Conservation (phyloP, 2,797 vertebrate species). For the Avahi laniger region DNA sequence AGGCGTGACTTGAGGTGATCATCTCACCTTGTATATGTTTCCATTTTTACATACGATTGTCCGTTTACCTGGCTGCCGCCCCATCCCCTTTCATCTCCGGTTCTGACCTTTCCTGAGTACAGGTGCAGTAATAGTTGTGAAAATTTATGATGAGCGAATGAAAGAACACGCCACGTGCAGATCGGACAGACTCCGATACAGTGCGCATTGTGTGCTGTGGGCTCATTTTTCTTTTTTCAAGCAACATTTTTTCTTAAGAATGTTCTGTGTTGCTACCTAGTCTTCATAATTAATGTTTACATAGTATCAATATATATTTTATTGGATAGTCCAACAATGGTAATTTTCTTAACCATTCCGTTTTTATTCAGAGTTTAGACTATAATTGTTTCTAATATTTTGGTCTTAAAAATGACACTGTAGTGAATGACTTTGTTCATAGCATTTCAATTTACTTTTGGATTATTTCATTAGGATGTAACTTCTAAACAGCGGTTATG, state of each 20-base stretch:
- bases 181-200: not conserved
- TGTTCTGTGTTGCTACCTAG: not conserved
- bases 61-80: not conserved
- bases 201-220: too few species aligned
- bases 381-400: not conserved
- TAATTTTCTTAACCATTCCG: constrained; percentile 15
- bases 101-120: not conserved
- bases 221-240: not conserved
- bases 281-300: not conserved
- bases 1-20: not conserved
- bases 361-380: not conserved
- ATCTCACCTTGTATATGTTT: not conserved
- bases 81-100: not conserved
- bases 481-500: not conserved
- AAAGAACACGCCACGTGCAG: not conserved
- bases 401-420: not conserved
- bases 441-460: constrained; percentile 13
- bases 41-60: not conserved
- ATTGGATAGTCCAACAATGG: not conserved
- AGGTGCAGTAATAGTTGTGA: not conserved
- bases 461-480: not conserved
- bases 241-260: not conserved
- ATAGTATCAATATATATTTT: not conserved
- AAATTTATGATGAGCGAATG: too few species aligned
- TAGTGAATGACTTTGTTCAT: not conserved